A percentile compares a stretch with the other conserved stretches of the same genome.
Evolutionary conservation across 2,113 vertebrate genomes (phyloP).

Genomic region (Marmota monax): DNA sequence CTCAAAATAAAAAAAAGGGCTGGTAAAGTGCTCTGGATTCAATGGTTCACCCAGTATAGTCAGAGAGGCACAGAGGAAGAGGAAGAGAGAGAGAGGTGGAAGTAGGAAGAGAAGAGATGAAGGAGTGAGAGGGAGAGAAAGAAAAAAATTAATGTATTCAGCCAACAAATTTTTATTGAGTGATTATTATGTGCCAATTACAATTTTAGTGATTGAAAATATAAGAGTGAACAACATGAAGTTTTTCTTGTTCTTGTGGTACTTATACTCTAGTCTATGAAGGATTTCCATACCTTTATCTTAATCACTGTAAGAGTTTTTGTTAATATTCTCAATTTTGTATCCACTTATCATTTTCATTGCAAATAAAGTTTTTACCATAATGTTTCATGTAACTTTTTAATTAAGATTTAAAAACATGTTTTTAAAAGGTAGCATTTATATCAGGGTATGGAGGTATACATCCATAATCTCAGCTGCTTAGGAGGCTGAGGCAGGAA

Average conservation of each 20-base stretch:
- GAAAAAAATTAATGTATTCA: background rate
- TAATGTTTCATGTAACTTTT: slow-evolving; percentile 3
- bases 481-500: too few species aligned
- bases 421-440: slow-evolving; percentile 16
- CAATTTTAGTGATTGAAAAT: background rate
- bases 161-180: background rate
- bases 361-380: slow-evolving; percentile 33
- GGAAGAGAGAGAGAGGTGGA: too few species aligned
- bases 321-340: slow-evolving; percentile 1
- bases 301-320: background rate
- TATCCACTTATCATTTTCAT: background rate
- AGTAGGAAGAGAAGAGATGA: too few species aligned
- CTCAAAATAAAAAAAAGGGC: too few species aligned
- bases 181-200: background rate
- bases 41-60: too few species aligned
- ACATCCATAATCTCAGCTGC: too few species aligned
- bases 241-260: background rate
- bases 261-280: background rate
- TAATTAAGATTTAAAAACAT: background rate
- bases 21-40: too few species aligned
- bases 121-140: too few species aligned
- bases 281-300: background rate
- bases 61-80: too few species aligned
- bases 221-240: background rate
- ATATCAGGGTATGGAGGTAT: too few species aligned